These are phyloP conservation scores for Drosophila nikananu DNA, from an alignment of 1,140 invertebrate genomes.

Conservation along the genomic window DNA sequence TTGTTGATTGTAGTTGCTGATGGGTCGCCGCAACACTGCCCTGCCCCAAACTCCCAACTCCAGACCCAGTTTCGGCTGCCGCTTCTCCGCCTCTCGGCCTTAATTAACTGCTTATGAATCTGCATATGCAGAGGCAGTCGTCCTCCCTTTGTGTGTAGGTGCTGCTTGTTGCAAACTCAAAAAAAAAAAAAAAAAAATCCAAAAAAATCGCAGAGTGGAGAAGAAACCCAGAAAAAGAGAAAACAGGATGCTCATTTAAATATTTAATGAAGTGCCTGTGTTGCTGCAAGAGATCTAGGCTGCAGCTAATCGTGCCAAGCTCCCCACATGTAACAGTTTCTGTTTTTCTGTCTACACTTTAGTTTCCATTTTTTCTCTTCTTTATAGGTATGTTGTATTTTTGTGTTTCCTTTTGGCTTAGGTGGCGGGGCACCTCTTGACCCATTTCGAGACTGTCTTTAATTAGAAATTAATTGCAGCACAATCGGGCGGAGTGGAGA, in stretches of 20 bases:
- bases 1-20: conserved; percentile 68
- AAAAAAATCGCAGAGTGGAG: conserved; percentile 21
- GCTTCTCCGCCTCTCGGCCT: conserved; percentile 56
- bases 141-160: conserved; percentile 62
- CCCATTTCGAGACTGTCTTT: conserved; percentile 79
- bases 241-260: conserved; percentile 83
- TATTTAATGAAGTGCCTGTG: conserved; percentile 83
- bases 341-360: conserved; percentile 43
- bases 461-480: conserved; percentile 83
- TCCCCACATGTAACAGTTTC: conserved; percentile 70
- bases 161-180: conserved; percentile 56
- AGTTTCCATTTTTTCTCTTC: conserved; percentile 40
- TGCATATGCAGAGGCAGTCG: conserved; percentile 70
- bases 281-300: conserved; percentile 66
- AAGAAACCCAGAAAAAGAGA: conserved; percentile 51
- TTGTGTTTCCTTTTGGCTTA: conserved; percentile 16
- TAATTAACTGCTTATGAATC: conserved; percentile 83
- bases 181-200: conserved; percentile 26
- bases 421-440: conserved; percentile 55
- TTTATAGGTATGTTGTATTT: conserved; percentile 14
- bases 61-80: conserved; percentile 47
- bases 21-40: conserved; percentile 46
- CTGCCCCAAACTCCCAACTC: conserved; percentile 42
- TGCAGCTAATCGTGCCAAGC: conserved; percentile 69
- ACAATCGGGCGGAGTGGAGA: conserved; percentile 30